Evolutionary conservation across 37 sponge, comb jelly and placozoan species (phyloP).

Genomic region (Bolinopsis microptera): DNA sequence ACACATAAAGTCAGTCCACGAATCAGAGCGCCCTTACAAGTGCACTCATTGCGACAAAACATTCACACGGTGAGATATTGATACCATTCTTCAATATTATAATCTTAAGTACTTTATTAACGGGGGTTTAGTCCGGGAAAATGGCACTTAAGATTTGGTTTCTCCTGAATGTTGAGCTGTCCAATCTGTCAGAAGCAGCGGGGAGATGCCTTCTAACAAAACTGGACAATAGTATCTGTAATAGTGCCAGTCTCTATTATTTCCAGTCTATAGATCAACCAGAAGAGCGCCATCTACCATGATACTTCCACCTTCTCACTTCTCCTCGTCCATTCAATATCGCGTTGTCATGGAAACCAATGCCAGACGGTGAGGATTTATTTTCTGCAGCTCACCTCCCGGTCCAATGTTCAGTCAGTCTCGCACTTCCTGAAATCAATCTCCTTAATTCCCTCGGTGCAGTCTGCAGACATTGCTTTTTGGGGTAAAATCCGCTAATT

Average conservation of each 20-base stretch:
- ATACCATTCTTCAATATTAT: too few relatives aligned
- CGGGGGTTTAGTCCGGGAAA: too few relatives aligned
- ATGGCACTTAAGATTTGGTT: too few relatives aligned
- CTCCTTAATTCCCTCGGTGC: background rate
- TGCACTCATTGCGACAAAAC: constrained; percentile 61
- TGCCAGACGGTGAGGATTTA: background rate
- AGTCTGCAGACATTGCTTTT: background rate
- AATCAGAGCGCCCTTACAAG: constrained; percentile 51
- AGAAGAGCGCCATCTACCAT: background rate
- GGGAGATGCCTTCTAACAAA: background rate
- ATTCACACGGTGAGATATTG: constrained; percentile 22
- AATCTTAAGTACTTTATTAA: too few relatives aligned
- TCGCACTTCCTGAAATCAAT: background rate
- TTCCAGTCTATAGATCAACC: background rate
- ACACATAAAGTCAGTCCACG: constrained; percentile 25
- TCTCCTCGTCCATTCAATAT: background rate
- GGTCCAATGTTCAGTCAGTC: too few relatives aligned
- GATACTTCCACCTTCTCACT: background rate
- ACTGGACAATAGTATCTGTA: background rate
- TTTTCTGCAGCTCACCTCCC: background rate
- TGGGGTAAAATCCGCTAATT: background rate
- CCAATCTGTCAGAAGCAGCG: background rate
- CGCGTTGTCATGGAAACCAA: background rate
- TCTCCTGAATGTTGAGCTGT: background rate
- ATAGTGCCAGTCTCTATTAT: background rate